phyloP scores from a whole-genome alignment of 92 coral and sea anemone genomes.

The Epizoanthus fatuus region DNA sequence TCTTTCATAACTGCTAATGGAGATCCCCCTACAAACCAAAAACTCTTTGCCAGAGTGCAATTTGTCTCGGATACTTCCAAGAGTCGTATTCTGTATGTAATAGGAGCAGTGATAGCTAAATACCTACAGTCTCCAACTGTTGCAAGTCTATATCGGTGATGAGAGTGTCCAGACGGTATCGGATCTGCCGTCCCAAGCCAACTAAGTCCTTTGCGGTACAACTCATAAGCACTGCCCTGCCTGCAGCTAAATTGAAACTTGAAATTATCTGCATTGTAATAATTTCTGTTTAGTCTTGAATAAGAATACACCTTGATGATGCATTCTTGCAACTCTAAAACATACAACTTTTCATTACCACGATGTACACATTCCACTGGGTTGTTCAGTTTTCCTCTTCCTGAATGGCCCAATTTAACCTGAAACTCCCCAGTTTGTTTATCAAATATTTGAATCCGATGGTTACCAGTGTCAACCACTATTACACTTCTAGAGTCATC shows the following conservation, averaged over 20 bases:
- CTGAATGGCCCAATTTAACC: neutral
- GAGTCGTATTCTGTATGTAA: slow-evolving; percentile 4
- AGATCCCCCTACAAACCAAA: neutral
- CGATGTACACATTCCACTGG: slow-evolving; percentile 5
- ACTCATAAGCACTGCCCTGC: neutral
- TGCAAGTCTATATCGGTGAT: neutral
- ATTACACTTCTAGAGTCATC: neutral
- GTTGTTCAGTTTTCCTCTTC: neutral
- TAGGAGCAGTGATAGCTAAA: neutral
- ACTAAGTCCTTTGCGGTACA: neutral
- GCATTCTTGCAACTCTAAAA: neutral
- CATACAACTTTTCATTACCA: neutral
- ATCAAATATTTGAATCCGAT: neutral
- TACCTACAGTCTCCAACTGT: neutral
- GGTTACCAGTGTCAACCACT: slow-evolving; percentile 12
- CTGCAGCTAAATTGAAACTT: neutral
- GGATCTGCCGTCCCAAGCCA: neutral
- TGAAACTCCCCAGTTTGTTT: neutral
- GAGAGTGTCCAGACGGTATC: neutral
- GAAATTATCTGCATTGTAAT: neutral
- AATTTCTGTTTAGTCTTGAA: neutral
- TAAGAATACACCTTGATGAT: neutral
- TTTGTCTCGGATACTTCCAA: neutral
- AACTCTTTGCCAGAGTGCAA: neutral
- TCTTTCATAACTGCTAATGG: neutral